Evolutionary conservation across 2,797 vertebrate species (phyloP).

Genomic region (Salmo trutta): DNA sequence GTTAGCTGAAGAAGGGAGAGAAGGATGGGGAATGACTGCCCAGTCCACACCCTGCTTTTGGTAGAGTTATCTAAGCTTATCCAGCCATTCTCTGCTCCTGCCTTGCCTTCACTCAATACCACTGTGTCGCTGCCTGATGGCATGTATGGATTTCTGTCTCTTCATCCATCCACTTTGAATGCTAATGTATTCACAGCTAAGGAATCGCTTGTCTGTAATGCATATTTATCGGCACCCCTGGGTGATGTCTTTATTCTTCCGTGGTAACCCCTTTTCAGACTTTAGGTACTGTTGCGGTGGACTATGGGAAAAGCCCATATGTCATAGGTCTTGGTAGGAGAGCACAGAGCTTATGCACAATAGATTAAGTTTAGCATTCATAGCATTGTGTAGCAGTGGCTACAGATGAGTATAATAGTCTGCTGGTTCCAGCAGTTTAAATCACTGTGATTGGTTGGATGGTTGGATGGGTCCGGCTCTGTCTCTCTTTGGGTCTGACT

Average conservation of each 20-base stretch:
- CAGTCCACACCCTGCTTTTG: background rate
- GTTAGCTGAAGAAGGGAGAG: background rate
- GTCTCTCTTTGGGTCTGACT: background rate
- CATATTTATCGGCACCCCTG: constrained; percentile 20
- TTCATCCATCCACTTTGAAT: constrained; percentile 33
- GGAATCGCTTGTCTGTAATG: constrained; percentile 35
- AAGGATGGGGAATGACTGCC: too few species aligned
- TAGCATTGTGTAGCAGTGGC: background rate
- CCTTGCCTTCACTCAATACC: background rate
- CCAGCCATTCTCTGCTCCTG: background rate
- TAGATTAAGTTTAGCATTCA: background rate
- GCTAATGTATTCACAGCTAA: constrained; percentile 34
- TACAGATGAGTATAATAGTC: constrained; percentile 3
- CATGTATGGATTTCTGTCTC: constrained; percentile 29
- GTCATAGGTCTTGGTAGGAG: background rate
- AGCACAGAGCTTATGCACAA: background rate
- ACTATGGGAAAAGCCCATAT: background rate
- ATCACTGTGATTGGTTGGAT: constrained; percentile 15
- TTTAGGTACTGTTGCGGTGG: background rate
- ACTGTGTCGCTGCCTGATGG: constrained; percentile 3
- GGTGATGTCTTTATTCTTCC: background rate
- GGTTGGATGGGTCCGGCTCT: background rate
- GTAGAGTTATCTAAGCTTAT: background rate
- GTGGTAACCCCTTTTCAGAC: constrained; percentile 1
- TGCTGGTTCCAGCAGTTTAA: constrained; percentile 12